Evolutionary conservation across 2,797 vertebrate genomes (phyloP).

Genomic region (Sciurus vulgaris): DNA sequence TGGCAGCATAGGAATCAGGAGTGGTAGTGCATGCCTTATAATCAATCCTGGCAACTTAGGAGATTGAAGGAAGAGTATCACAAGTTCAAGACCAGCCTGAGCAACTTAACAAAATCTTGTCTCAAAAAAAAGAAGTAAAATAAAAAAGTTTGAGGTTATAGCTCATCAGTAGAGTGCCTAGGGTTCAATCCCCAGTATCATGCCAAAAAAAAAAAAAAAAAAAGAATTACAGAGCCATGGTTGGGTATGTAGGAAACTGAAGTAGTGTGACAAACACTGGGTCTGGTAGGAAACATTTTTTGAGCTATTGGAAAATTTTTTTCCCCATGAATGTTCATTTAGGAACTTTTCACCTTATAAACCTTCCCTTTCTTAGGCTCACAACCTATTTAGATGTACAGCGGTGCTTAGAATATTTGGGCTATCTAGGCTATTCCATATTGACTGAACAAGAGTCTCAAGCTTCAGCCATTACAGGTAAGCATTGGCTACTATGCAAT

Average conservation of each 20-base stretch:
- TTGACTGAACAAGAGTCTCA: conserved; percentile 98
- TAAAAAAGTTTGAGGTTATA: neutral
- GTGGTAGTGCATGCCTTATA: too few relatives aligned
- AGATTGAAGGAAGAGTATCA: too few relatives aligned
- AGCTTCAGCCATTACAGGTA: conserved; percentile 96
- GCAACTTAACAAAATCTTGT: neutral
- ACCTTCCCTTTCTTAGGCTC: conserved; percentile 88
- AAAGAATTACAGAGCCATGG: neutral
- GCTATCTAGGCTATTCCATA: conserved; percentile 98
- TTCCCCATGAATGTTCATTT: neutral
- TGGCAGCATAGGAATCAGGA: neutral
- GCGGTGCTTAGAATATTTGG: conserved; percentile 97
- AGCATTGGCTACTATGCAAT: conserved; percentile 54
- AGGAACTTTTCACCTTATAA: conserved; percentile 15
- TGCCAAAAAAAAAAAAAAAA: neutral
- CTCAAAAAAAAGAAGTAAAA: neutral
- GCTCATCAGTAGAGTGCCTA: neutral
- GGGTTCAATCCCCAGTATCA: neutral
- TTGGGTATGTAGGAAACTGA: neutral
- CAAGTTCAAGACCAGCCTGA: neutral
- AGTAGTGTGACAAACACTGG: neutral
- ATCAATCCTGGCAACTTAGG: too few relatives aligned
- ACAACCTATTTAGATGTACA: conserved; percentile 98
- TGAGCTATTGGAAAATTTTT: conserved; percentile 17
- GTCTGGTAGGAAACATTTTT: neutral